These are phyloP conservation scores for Lampris megalopsis DNA, from an alignment of 2,113 vertebrate species.

Conservation along the genomic window DNA sequence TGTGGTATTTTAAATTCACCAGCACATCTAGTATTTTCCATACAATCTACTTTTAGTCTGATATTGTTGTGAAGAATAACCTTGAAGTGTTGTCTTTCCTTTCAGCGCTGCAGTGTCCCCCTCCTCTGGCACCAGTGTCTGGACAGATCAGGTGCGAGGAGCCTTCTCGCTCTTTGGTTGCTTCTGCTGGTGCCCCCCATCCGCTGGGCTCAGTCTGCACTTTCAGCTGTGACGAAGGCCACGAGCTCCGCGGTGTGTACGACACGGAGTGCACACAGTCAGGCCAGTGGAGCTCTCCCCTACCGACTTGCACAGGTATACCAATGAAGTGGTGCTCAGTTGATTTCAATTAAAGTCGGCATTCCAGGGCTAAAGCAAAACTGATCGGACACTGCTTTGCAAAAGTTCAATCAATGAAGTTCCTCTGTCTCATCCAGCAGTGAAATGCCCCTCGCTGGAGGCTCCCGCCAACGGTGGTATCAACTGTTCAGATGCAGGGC, in stretches of 20 bases:
- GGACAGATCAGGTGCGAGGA: slow-evolving; percentile 50
- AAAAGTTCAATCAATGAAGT: no score
- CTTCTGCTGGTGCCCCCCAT: background rate
- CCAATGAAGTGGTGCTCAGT: background rate
- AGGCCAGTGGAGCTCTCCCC: slow-evolving; percentile 58
- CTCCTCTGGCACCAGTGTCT: slow-evolving; percentile 41
- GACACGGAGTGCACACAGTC: slow-evolving; percentile 48
- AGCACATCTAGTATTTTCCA: no score
- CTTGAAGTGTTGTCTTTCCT: background rate
- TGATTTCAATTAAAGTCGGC: background rate
- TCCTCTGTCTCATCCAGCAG: slow-evolving; percentile 46
- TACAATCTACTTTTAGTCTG: background rate
- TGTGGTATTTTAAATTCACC: no score
- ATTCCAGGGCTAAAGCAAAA: no score
- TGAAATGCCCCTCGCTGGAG: slow-evolving; percentile 61
- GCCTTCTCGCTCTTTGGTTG: slow-evolving; percentile 9
- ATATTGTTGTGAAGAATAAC: background rate
- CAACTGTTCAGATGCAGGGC: slow-evolving; percentile 63
- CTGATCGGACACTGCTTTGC: no score
- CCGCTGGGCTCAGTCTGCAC: slow-evolving; percentile 36
- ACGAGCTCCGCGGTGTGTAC: slow-evolving; percentile 55
- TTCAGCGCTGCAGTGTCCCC: slow-evolving; percentile 54
- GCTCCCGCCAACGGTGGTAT: slow-evolving; percentile 60
- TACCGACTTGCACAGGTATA: slow-evolving; percentile 69
- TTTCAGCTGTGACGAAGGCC: slow-evolving; percentile 64